Conservation (phyloP, 2,797 vertebrate species). For the Paguma larvata region DNA sequence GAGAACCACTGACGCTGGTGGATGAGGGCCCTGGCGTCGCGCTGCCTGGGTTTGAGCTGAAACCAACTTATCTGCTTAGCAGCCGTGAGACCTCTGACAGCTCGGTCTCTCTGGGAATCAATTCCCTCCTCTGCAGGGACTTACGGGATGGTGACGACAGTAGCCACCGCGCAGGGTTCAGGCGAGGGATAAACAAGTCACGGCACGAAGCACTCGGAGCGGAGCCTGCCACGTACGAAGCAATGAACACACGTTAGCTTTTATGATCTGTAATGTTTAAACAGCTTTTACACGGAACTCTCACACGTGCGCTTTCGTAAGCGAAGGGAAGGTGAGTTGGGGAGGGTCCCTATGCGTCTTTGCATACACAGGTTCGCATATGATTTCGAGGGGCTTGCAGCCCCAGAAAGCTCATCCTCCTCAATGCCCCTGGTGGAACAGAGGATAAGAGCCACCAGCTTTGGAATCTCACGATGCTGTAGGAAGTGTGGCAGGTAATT, state of each 20-base stretch:
- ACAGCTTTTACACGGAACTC: neutral
- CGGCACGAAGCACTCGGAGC: neutral
- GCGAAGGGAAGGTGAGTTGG: neutral
- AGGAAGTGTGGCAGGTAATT: neutral
- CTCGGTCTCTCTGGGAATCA: neutral
- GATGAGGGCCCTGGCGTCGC: neutral
- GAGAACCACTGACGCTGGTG: too few relatives aligned
- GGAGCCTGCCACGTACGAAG: neutral
- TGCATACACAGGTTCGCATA: neutral
- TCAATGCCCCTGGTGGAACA: neutral
- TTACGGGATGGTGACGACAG: neutral
- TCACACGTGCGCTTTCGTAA: neutral
- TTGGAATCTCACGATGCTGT: neutral
- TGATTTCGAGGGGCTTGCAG: neutral
- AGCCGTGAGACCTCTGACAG: neutral
- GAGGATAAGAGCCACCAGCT: neutral
- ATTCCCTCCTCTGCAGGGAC: neutral
- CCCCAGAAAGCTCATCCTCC: neutral
- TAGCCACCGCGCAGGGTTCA: accelerated
- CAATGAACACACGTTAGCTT: neutral
- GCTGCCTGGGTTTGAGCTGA: neutral
- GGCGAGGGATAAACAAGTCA: neutral
- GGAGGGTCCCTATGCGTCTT: neutral
- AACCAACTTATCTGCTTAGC: neutral
- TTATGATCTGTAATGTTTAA: neutral